Conservation (phyloP, 2,888 invertebrate species). For the Polylopha cassiicola region DNA sequence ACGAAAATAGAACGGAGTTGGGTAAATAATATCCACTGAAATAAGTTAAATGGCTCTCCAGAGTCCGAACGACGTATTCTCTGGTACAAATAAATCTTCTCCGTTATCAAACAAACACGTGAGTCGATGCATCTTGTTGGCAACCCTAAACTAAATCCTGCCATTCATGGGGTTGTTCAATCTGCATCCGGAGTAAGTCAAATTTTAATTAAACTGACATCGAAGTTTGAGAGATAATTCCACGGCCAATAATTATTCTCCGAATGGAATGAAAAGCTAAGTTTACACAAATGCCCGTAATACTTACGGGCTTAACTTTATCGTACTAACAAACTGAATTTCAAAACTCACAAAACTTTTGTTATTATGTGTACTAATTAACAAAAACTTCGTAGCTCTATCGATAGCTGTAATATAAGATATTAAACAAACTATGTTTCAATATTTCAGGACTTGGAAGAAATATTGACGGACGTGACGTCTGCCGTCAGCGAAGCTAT, state of each 20-base stretch:
- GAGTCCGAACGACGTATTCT: constrained; percentile 9
- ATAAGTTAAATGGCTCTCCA: constrained; percentile 22
- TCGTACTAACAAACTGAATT: no score
- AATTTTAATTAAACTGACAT: constrained; percentile 52
- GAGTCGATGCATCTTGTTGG: constrained; percentile 12
- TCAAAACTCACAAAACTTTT: no score
- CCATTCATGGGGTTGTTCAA: constrained; percentile 29
- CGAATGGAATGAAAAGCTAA: no score
- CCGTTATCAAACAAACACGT: not conserved
- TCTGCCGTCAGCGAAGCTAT: constrained; percentile 91
- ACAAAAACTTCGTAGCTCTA: constrained; percentile 10
- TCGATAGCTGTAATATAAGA: constrained; percentile 7
- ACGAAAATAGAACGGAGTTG: constrained; percentile 20
- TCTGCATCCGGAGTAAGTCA: constrained; percentile 36
- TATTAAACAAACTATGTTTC: constrained; percentile 17
- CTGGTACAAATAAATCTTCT: constrained; percentile 6
- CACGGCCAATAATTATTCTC: not conserved
- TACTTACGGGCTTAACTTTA: no score
- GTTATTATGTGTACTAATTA: constrained; percentile 8
- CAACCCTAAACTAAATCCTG: constrained; percentile 30
- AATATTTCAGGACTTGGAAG: constrained; percentile 90
- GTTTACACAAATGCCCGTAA: no score
- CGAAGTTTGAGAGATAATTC: constrained; percentile 19
- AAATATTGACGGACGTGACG: constrained; percentile 93
- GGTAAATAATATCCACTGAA: constrained; percentile 16